Evolutionary conservation across 2,888 invertebrate species (phyloP), one percentile per base, ranked within the genome.

Genomic region (Amphipoea oculea): DNA sequence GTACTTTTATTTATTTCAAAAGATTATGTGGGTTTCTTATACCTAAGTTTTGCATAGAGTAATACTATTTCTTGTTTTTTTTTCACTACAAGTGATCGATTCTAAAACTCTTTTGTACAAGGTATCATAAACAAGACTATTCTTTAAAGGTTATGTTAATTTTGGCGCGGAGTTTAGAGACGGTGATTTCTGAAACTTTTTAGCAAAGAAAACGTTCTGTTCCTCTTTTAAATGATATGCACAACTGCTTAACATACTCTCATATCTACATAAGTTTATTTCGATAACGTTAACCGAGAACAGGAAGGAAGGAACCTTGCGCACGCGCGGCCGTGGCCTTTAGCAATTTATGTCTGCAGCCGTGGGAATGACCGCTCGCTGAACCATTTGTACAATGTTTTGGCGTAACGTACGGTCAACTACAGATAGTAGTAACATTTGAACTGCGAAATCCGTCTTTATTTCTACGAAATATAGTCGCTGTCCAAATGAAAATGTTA

Each of bases 251-350:
- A 54, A 29, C 20, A 63, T 51, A 77, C 36, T 63, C 29, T 66
- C 65, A 57, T 73, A 82, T 78, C 40, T 80, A 67, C 78, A 70
- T 81, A 84, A 82, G 68, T 81, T n/a, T 42, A 84, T 88, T 85
- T 88, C 85, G 85, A 83, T 85, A 86, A 68, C 60, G 75, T 72
- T 76, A 17, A 67, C 63, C 54, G 45, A 71, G 82, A 82, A 80
- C 88, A 89, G 91, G 92, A 93, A 92, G 93, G 92, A 93, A 93
- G 89, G 83, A 91, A 90, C 89, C 91, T 92, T 92, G 93, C 86
- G 87, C 85, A 76, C 76, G 90, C 89, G 88, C 73, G 91, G 84
- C 93, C 93, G 75, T 93, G 93, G 91, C 93, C 93, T 93, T 93
- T 91, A 72, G 74, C 76, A 78, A 74, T 86, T 85, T 77, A 84